Percentiles rank a stretch among this genome's conserved stretches.
These are phyloP conservation scores for Sphaerophoria rueppellii DNA, from an alignment of 2,888 invertebrate genomes.

Conservation along the genomic window DNA sequence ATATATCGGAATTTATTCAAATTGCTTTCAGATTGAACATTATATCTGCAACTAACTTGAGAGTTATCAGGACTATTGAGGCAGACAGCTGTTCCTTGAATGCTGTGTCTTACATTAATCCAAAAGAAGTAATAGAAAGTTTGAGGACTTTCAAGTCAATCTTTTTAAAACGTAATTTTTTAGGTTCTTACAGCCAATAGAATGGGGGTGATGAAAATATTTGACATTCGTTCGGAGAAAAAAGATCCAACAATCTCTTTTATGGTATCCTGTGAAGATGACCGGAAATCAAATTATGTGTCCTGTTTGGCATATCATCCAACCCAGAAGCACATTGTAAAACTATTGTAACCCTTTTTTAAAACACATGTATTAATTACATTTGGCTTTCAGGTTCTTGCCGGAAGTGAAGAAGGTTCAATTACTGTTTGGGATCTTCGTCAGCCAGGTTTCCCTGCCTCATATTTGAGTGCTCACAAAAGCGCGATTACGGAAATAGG, in stretches of 20 bases:
- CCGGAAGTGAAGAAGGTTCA: constrained; percentile 93
- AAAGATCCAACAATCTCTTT: constrained; percentile 86
- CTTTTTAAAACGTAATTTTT: constrained; percentile 50
- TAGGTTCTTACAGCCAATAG: constrained; percentile 92
- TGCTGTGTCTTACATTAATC: constrained; percentile 89
- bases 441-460: constrained; percentile 91
- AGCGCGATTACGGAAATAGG: constrained; percentile 91
- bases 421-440: constrained; percentile 95
- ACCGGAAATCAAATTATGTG: constrained; percentile 84
- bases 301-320: constrained; percentile 92
- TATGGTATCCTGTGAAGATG: constrained; percentile 88
- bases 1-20: neutral
- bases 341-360: neutral
- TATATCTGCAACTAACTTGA: constrained; percentile 83
- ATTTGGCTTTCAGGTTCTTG: constrained; percentile 82
- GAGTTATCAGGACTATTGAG: constrained; percentile 83
- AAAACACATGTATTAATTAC: neutral
- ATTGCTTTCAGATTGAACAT: constrained; percentile 82
- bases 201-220: constrained; percentile 94
- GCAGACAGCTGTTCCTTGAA: constrained; percentile 92
- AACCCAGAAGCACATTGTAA: constrained; percentile 91
- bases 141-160: too few relatives aligned
- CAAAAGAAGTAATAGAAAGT: constrained; percentile 82
- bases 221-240: constrained; percentile 89
- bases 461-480: constrained; percentile 90